phyloP scores from a whole-genome alignment of 2,888 invertebrate species.

The Chironomus tentans region DNA sequence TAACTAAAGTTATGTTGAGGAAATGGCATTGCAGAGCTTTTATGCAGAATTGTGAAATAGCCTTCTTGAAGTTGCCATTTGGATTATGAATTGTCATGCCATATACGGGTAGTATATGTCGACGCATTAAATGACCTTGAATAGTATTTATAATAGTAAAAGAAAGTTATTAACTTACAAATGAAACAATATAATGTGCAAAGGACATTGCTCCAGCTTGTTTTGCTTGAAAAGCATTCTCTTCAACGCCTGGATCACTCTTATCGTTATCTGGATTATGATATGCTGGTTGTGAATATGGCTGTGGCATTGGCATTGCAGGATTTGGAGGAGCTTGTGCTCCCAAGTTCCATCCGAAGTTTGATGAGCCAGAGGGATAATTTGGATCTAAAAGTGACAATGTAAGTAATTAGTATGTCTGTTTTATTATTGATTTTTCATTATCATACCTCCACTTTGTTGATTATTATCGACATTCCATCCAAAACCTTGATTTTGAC shows the following conservation, averaged over 20 bases:
- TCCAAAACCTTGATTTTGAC: background rate
- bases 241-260: background rate
- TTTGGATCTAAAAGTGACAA: background rate
- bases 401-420: no score
- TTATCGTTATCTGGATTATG: background rate
- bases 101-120: background rate
- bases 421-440: no score
- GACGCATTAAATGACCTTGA: background rate
- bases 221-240: background rate
- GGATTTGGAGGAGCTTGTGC: conserved; percentile 6
- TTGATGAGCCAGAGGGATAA: background rate
- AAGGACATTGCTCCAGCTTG: conserved; percentile 9
- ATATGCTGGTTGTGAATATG: background rate
- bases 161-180: conserved; percentile 4
- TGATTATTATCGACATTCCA: background rate
- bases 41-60: no score
- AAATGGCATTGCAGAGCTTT: no score
- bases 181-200: conserved; percentile 9
- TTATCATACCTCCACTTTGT: no score
- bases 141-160: background rate
- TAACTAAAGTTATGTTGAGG: no score
- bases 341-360: conserved; percentile 16
- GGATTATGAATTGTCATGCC: background rate
- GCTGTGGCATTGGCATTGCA: background rate
- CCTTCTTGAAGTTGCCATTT: no score